Conservation (phyloP, 2,113 vertebrate genomes). For the Silurus asotus region DNA sequence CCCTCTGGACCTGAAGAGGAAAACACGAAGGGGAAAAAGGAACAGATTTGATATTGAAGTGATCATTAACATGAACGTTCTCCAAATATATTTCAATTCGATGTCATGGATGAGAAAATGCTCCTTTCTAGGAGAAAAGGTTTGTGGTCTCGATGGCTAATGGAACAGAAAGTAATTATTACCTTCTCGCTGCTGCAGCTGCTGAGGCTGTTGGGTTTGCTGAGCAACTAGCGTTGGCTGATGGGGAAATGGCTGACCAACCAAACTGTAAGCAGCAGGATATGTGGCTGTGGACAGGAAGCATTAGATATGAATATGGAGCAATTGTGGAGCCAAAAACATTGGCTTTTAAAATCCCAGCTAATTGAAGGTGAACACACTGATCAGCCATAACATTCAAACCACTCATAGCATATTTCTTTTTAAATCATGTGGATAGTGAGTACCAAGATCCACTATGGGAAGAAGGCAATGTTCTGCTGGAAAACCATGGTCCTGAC, state of each 20-base stretch:
- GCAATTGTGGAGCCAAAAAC: not conserved
- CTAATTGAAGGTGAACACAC: not conserved
- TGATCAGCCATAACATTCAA: too few relatives aligned
- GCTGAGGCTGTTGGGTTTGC: conserved; percentile 84
- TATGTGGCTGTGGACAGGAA: conserved; percentile 79
- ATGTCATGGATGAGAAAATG: not conserved
- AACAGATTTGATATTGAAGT: not conserved
- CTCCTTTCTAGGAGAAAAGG: not conserved
- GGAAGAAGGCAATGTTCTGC: too few relatives aligned
- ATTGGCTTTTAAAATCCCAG: not conserved
- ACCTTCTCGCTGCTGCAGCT: conserved; percentile 88
- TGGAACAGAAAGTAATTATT: conserved; percentile 49
- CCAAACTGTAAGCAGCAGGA: conserved; percentile 87
- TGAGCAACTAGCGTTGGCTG: conserved; percentile 83
- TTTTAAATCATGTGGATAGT: too few relatives aligned
- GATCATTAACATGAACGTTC: not conserved
- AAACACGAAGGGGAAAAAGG: not conserved
- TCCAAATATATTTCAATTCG: not conserved
- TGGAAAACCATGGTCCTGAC: too few relatives aligned
- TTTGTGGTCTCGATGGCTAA: not conserved
- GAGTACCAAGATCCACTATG: too few relatives aligned
- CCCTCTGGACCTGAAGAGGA: conserved; percentile 86
- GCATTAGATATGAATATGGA: not conserved
- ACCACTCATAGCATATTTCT: too few relatives aligned
- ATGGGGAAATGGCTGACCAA: conserved; percentile 88